phyloP scores from a whole-genome alignment of 2,888 invertebrate species.

The Eurytoma adleriae region DNA sequence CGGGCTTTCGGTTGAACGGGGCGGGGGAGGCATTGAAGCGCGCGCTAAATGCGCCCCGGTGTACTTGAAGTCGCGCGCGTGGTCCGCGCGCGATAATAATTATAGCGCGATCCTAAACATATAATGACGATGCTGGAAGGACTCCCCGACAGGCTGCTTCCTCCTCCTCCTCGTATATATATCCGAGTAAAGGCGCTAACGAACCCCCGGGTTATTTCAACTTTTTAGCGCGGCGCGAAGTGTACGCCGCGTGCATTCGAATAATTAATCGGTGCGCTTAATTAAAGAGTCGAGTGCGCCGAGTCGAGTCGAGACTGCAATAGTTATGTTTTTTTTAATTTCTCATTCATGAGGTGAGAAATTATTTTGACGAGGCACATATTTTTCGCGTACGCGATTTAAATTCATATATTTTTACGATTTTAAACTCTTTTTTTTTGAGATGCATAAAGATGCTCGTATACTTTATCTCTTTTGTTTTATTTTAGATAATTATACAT shows the following conservation, averaged over 20 bases:
- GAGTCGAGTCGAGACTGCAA: too few relatives aligned
- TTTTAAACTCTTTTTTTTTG: too few relatives aligned
- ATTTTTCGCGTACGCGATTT: background rate
- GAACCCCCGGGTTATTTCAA: slow-evolving; percentile 17
- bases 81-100: slow-evolving; percentile 41
- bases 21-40: slow-evolving; percentile 9
- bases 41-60: background rate
- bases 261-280: slow-evolving; percentile 57
- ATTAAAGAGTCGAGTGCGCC: slow-evolving; percentile 43
- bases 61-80: slow-evolving; percentile 14
- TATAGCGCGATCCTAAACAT: slow-evolving; percentile 38
- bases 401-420: too few relatives aligned
- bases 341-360: too few relatives aligned
- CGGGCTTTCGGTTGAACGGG: background rate
- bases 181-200: slow-evolving; percentile 1
- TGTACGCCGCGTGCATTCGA: slow-evolving; percentile 16
- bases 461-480: background rate
- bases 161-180: too few relatives aligned
- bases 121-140: slow-evolving; percentile 39
- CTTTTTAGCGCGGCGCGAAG: background rate
- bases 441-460: background rate
- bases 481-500: too few relatives aligned
- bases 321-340: too few relatives aligned
- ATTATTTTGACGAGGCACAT: too few relatives aligned
- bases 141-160: slow-evolving; percentile 17